A percentile compares a stretch with the other conserved stretches of the same genome.
Conservation (phyloP, 2,888 invertebrate species). For the Arge pagana region DNA sequence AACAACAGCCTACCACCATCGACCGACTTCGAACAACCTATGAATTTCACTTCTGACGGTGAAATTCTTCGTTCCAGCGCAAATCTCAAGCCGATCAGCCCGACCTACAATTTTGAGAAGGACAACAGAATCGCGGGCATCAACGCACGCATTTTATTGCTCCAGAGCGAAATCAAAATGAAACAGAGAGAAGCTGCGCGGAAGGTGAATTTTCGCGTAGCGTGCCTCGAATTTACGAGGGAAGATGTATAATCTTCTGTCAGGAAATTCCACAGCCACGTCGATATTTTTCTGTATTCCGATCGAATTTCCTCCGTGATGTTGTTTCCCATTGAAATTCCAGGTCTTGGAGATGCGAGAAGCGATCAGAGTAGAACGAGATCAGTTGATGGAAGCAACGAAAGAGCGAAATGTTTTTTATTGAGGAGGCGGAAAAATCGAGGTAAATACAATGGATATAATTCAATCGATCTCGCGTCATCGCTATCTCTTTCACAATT, state of each 20-base stretch:
- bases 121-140: background rate
- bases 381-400: conserved; percentile 7
- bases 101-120: background rate
- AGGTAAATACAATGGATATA: background rate
- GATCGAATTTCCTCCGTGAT: conserved; percentile 1
- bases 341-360: conserved; percentile 19
- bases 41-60: no score
- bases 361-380: conserved; percentile 15
- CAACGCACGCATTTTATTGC: background rate
- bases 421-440: background rate
- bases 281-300: background rate
- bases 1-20: no score
- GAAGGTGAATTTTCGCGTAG: background rate
- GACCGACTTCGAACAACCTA: no score
- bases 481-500: background rate
- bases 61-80: background rate
- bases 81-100: background rate
- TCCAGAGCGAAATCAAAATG: conserved; percentile 1
- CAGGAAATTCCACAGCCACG: background rate
- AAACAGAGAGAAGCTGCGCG: conserved; percentile 7
- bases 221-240: background rate
- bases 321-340: no score
- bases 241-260: background rate
- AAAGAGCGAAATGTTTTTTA: background rate
- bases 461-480: background rate